Conservation (phyloP, 2,888 invertebrate genomes). For the Spatulosminthurus flaviceps region DNA sequence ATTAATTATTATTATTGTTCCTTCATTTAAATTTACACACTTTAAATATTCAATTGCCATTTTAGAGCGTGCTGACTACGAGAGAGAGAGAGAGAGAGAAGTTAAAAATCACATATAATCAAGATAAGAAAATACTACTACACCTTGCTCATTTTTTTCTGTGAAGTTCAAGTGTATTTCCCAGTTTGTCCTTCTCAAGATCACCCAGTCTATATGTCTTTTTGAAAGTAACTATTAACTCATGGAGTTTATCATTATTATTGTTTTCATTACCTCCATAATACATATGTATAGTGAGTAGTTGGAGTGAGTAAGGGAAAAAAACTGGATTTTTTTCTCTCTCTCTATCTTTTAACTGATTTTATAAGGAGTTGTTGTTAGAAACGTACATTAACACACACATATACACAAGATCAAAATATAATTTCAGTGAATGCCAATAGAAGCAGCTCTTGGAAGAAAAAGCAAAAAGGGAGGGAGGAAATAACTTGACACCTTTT, state of each 20-base stretch:
- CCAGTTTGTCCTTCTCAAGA: conserved; percentile 42
- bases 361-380: not conserved
- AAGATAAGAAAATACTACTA: not conserved
- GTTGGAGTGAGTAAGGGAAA: not conserved
- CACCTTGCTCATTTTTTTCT: not conserved
- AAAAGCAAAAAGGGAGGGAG: conserved; percentile 22
- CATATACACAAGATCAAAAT: not conserved
- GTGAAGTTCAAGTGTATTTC: conserved; percentile 38
- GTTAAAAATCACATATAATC: not conserved
- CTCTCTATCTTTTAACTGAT: not conserved
- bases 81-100: not conserved
- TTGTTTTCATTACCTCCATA: not conserved
- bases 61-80: no score
- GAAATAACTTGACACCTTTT: conserved; percentile 47
- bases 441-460: no score
- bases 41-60: not conserved
- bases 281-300: not conserved
- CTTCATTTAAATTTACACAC: conserved; percentile 4
- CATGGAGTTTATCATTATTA: not conserved
- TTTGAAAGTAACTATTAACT: not conserved
- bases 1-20: no score
- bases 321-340: not conserved
- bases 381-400: not conserved
- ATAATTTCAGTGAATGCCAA: conserved; percentile 20
- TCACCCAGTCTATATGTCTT: conserved; percentile 40